phyloP scores from a whole-genome alignment of 2,888 invertebrate genomes.

The Lamellibrachia columna region DNA sequence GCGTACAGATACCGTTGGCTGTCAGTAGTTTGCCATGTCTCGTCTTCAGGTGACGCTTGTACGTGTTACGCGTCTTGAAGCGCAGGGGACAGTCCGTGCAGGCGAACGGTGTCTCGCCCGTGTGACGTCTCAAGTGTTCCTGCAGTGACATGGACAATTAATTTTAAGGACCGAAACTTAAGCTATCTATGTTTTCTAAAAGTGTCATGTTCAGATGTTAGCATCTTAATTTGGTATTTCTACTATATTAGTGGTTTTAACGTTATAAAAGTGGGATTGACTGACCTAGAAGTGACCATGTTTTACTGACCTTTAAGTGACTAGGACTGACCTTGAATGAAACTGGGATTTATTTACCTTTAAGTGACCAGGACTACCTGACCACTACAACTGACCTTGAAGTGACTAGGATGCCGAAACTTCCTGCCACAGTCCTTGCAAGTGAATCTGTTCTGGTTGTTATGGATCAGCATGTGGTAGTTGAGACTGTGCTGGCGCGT shows the following conservation, averaged over 20 bases:
- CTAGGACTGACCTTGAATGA: neutral
- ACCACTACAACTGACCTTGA: conserved; percentile 60
- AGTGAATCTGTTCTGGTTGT: conserved; percentile 72
- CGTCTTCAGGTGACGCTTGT: conserved; percentile 72
- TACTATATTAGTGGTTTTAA: too few relatives aligned
- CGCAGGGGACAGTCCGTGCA: conserved; percentile 62
- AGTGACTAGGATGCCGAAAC: conserved; percentile 73
- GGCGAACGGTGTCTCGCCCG: conserved; percentile 62
- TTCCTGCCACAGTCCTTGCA: conserved; percentile 72
- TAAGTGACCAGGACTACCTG: neutral
- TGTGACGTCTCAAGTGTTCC: conserved; percentile 71
- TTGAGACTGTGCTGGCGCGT: conserved; percentile 73
- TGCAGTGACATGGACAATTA: conserved; percentile 35
- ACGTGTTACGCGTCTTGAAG: conserved; percentile 73
- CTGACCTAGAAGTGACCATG: neutral
- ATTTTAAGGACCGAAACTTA: too few relatives aligned
- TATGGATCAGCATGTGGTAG: conserved; percentile 73
- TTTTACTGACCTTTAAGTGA: neutral
- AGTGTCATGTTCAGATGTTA: neutral
- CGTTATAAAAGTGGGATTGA: neutral
- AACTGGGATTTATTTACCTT: neutral
- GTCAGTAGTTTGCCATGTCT: conserved; percentile 71
- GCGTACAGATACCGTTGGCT: conserved; percentile 63
- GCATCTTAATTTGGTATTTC: too few relatives aligned
- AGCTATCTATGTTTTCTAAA: neutral